Evolutionary conservation across 30 jellyfish, hydroid and myxozoan genomes (phyloP), one percentile per base, ranked within the genome.

Genomic region (Aurelia sp.): DNA sequence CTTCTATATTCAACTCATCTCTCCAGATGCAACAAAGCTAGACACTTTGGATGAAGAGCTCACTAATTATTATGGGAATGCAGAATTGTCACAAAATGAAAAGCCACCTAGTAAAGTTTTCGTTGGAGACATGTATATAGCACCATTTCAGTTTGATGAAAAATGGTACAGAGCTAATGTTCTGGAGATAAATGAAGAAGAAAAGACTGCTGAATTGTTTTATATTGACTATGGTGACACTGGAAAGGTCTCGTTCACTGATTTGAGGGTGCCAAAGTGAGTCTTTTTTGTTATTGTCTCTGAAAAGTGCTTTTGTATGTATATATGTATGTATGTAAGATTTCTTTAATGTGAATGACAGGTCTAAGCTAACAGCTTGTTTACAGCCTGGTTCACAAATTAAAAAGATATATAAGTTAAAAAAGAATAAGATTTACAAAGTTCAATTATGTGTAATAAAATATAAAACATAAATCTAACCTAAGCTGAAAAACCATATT

Each of bases 151-250:
- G 7, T 33, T 59, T 30, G 97, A 93, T 38, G 86, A 64, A 18
- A 79, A 61, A 44, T 88, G 97, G 97, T 93, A 88, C 91, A 74
- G 98, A 40, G 98, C 97, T 2, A 82, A 87, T 74, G 91, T 93
- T 67, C 53, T 63, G 5, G 90, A 73, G 63, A 66, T 78, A 11
- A 63, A 86, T 48, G 77, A 58, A 40, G 85, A 78, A 22, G 96
- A 73, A 21, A 60, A 87, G 69, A 69, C 73, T 31, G 96, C 88
- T 31, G 47, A 20, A 19, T 35, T 76, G 81, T 88, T 13, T 55
- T 93, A 88, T 89, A 88, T 93, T 44, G 98, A 93, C 58, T 93
- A 72, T 93, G 98, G 98, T 4, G 97, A 93, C 44, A 84, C 85
- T 57, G 94, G 96, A 24, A 24, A 22, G 4, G 96, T 88, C 18